Evolutionary conservation across 2,113 vertebrate species (phyloP).

Genomic region (Tylochromis polylepis): DNA sequence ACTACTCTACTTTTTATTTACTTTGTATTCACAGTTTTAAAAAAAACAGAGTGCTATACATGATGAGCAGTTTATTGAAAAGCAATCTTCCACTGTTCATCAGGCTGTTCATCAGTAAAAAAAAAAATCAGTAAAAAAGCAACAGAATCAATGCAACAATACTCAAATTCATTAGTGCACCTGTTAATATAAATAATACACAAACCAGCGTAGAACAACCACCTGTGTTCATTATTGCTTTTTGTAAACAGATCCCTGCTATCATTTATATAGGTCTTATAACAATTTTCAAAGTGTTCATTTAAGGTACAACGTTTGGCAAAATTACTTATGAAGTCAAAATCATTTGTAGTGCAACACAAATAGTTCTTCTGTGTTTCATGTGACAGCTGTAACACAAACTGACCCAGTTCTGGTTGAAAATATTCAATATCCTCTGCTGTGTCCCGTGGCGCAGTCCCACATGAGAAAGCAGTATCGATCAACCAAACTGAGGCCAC

Average conservation of each 20-base stretch:
- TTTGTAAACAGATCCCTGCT: not conserved
- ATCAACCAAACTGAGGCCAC: not conserved
- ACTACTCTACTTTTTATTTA: not conserved
- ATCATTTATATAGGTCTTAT: not conserved
- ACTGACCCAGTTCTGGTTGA: not conserved
- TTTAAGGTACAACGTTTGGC: not conserved
- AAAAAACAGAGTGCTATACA: not conserved
- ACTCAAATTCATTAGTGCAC: not conserved
- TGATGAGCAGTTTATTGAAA: not conserved
- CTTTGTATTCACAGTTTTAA: not conserved
- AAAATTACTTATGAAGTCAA: not conserved
- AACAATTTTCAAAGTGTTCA: not conserved
- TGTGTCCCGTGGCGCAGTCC: not conserved
- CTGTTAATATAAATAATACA: not conserved
- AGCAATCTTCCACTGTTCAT: not conserved
- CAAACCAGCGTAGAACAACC: accelerated
- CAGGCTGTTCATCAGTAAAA: not conserved
- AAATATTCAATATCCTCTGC: not conserved
- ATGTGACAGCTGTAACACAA: not conserved
- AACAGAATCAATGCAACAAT: not conserved
- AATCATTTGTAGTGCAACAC: not conserved
- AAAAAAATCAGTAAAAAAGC: not conserved
- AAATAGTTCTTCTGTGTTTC: not conserved
- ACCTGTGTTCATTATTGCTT: not conserved
- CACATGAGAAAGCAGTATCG: not conserved